phyloP scores from a whole-genome alignment of 2,113 vertebrate genomes.

The Pithys albifrons region DNA sequence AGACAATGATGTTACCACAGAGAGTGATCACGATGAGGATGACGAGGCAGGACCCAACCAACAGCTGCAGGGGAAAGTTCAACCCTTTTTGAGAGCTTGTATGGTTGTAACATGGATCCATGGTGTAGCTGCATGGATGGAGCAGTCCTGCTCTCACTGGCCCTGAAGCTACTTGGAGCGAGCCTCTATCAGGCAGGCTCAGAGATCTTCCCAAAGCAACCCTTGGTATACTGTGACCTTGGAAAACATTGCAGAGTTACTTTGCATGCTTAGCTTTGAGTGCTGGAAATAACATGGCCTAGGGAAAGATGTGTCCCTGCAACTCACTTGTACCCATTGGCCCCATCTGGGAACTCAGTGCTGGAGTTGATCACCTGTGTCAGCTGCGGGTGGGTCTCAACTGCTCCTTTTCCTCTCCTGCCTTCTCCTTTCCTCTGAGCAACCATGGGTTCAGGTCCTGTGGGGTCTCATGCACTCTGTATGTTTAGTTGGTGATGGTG shows the following conservation, averaged over 20 bases:
- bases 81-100: background rate
- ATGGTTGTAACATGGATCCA: constrained; percentile 47
- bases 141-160: background rate
- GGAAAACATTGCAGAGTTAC: background rate
- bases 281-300: background rate
- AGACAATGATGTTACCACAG: constrained; percentile 89
- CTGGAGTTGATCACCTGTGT: fast-evolving
- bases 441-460: background rate
- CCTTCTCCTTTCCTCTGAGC: background rate
- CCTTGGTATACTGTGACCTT: background rate
- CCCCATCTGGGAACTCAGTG: background rate
- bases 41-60: constrained; percentile 74
- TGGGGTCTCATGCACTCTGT: background rate
- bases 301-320: background rate
- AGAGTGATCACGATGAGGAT: constrained; percentile 85
- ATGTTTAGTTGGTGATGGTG: background rate
- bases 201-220: background rate
- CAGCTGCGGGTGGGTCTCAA: background rate
- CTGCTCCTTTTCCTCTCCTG: background rate
- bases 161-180: background rate
- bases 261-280: background rate
- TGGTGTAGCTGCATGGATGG: background rate
- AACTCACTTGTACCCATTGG: background rate
- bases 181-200: background rate
- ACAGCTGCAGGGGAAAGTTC: constrained; percentile 42